Base-by-base conservation (phyloP, 2,113 vertebrate species). In the Merops nubicus region DNA sequence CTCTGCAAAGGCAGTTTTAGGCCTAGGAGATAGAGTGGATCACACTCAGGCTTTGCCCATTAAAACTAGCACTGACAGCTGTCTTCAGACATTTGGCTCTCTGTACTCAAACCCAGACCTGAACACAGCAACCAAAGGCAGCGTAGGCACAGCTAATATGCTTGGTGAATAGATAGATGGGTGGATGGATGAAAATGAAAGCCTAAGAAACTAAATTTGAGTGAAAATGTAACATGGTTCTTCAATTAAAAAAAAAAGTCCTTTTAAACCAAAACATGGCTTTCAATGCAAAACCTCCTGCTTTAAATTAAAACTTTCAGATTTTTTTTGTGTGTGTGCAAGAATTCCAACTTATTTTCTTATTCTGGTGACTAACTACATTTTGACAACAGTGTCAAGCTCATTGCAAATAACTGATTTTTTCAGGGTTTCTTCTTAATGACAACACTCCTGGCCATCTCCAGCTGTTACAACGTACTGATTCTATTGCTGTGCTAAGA, bases 21-120 rank as follows among this genome's bases (percentile, higher is more conserved):
- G 69, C 50, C 77, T 50, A 81, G 12, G 51, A 81, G 85, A 78
- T 23, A 34, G 89, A 94, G 48, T 0, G 3, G 57, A 80, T 86
- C 86, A 26, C 19, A 7, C 42, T 88, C 65, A 12, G 85, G 51
- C 77, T 93, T 38, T 65, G 59, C 76, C 91, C 76, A 50, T 80
- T 77, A 86, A 80, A 80, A 94, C 80, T 81, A 82, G 73, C 85
- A 59, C 64, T 82, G 87, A 75, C 89, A 95, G 89, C 77, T 88
- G 89, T 74, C 92, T 78, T 45, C 81, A 89, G 85, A 57, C 18
- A 74, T 57, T 75, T 42, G 36, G 42, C 73, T 81, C 64, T 59
- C 75, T 40, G 3, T 21, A n/a, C 70, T 65, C 79, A 76, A 94
- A 47, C 28, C 9, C 42, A 63, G 75, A 81, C 31, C 3, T 29